Conservation (phyloP, 2,797 vertebrate species). For the Notolabrus celidotus region DNA sequence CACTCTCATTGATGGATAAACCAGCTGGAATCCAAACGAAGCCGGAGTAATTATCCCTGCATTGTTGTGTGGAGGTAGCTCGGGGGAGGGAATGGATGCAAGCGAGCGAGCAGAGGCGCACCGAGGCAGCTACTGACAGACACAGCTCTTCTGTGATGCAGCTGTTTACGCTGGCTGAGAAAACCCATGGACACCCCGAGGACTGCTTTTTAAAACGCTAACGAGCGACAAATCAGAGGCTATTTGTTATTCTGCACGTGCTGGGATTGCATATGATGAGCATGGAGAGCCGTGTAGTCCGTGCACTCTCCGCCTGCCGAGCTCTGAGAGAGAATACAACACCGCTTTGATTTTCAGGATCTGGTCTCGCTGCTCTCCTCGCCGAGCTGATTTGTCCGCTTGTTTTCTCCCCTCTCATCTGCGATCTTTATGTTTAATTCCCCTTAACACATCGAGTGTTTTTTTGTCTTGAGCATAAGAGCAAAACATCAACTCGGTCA, state of each 20-base stretch:
- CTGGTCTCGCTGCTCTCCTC: constrained; percentile 13
- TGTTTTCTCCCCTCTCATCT: constrained; percentile 6
- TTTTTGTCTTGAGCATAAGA: constrained; percentile 15
- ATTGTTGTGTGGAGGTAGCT: constrained; percentile 67
- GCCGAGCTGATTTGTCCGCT: constrained; percentile 13
- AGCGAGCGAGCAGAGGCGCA: constrained; percentile 65
- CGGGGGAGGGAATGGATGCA: constrained; percentile 60
- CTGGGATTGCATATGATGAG: constrained; percentile 42
- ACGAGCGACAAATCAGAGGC: constrained; percentile 37
- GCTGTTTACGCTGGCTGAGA: constrained; percentile 54
- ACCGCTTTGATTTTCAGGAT: constrained; percentile 39
- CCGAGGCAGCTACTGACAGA: constrained; percentile 61
- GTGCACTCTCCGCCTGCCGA: constrained; percentile 14
- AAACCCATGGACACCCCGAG: constrained; percentile 35
- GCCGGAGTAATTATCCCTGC: constrained; percentile 53
- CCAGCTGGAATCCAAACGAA: constrained; percentile 13
- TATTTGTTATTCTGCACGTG: constrained; percentile 62
- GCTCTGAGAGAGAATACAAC: constrained; percentile 1
- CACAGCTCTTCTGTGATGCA: constrained; percentile 69
- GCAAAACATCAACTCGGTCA: constrained; percentile 56
- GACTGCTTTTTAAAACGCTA: constrained; percentile 32
- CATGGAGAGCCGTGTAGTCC: constrained; percentile 41
- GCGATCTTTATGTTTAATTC: not conserved
- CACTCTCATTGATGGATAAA: constrained; percentile 11
- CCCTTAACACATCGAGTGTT: not conserved